These are phyloP conservation scores for Heliconius charithonia DNA, from an alignment of 2,888 invertebrate genomes.

Conservation along the genomic window DNA sequence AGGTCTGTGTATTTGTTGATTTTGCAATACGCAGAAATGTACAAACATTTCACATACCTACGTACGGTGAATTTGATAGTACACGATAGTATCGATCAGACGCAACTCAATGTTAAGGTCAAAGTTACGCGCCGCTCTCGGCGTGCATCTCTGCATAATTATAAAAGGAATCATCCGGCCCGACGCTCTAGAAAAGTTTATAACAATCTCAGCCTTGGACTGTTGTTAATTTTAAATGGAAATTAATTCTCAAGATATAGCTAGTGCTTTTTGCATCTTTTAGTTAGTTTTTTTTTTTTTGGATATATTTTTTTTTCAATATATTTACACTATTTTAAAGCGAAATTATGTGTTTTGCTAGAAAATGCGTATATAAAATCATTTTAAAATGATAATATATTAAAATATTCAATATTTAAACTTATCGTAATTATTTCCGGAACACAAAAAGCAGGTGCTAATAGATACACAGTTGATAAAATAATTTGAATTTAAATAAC, in stretches of 20 bases:
- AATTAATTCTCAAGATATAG: slow-evolving; percentile 6
- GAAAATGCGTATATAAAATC: too few species aligned
- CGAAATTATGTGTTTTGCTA: too few species aligned
- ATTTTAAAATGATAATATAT: too few species aligned
- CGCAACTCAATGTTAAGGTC: slow-evolving; percentile 18
- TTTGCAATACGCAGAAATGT: not conserved
- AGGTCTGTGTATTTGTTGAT: not conserved
- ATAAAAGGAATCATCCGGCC: slow-evolving; percentile 4
- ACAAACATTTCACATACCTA: too few species aligned
- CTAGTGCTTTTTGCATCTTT: not conserved
- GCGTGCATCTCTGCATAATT: not conserved
- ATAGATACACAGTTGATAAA: too few species aligned
- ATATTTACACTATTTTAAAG: too few species aligned
- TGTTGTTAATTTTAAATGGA: not conserved
- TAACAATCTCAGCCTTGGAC: not conserved
- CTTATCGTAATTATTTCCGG: too few species aligned
- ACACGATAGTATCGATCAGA: slow-evolving; percentile 12
- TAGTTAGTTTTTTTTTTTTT: not conserved
- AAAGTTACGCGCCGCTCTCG: slow-evolving; percentile 5
- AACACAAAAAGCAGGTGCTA: too few species aligned
- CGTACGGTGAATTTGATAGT: not conserved
- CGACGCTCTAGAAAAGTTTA: not conserved
- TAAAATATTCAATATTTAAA: too few species aligned
- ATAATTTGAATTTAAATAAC: too few species aligned
- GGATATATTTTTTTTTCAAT: not conserved